Conservation (phyloP, 2,888 invertebrate species). For the Parochlus steinenii region DNA sequence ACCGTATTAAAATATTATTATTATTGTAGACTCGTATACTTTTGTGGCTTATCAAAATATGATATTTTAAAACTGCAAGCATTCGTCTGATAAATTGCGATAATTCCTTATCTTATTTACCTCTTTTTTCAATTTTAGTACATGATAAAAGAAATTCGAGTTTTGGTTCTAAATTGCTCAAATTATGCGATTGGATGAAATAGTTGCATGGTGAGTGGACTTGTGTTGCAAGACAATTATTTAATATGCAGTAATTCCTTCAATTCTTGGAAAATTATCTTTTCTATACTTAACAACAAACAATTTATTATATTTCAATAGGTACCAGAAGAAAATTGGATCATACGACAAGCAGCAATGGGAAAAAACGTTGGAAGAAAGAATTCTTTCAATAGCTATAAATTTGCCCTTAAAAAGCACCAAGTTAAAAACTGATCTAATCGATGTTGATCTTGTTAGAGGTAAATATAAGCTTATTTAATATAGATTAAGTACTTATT, state of each 20-base stretch:
- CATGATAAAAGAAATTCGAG: too few species aligned
- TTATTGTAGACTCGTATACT: too few species aligned
- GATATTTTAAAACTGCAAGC: too few species aligned
- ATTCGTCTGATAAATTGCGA: too few species aligned
- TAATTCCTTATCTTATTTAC: too few species aligned
- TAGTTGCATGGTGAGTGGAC: slow-evolving; percentile 27
- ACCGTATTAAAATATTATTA: too few species aligned
- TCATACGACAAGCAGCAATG: slow-evolving; percentile 94
- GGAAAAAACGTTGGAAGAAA: slow-evolving; percentile 90
- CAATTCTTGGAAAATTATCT: background rate
- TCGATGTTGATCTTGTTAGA: slow-evolving; percentile 90
- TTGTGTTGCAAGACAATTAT: background rate
- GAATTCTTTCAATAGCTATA: slow-evolving; percentile 69
- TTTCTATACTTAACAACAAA: slow-evolving; percentile 4
- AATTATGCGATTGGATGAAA: slow-evolving; percentile 32
- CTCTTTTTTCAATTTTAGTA: too few species aligned
- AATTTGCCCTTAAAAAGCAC: slow-evolving; percentile 64
- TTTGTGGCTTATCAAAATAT: too few species aligned
- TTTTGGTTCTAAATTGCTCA: too few species aligned
- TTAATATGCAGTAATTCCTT: background rate
- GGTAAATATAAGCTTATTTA: slow-evolving; percentile 40
- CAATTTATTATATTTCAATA: slow-evolving; percentile 23
- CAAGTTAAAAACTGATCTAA: slow-evolving; percentile 76
- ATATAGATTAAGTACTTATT: background rate
- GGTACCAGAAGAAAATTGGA: slow-evolving; percentile 93